Conservation (phyloP, 2,113 vertebrate species). For the Coregonus clupeaformis region DNA sequence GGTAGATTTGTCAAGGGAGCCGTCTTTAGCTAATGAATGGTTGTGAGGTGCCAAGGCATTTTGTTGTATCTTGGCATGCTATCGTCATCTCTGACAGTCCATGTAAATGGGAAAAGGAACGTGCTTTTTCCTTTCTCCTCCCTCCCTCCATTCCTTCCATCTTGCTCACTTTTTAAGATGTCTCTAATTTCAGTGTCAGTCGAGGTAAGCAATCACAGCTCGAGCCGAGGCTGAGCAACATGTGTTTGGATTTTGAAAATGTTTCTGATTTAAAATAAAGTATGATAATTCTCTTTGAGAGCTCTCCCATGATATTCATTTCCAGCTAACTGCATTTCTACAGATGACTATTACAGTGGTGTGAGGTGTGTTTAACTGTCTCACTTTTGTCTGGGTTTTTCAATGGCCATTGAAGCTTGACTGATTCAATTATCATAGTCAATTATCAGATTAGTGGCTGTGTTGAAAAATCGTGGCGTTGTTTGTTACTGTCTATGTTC, state of each 20-base stretch:
- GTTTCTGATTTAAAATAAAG: constrained; percentile 50
- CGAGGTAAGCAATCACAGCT: constrained; percentile 4
- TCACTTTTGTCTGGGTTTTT: constrained; percentile 2
- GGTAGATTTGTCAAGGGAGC: too few relatives aligned
- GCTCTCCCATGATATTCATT: constrained; percentile 37
- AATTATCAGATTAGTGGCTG: constrained; percentile 24
- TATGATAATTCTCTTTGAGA: constrained; percentile 32
- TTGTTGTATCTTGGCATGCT: constrained; percentile 7
- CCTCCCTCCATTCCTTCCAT: constrained; percentile 3
- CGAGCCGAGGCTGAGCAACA: constrained; percentile 13
- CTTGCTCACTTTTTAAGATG: constrained; percentile 14
- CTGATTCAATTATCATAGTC: constrained; percentile 16
- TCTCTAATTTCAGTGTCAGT: constrained; percentile 12
- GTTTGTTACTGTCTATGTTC: too few relatives aligned
- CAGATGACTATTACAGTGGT: constrained; percentile 48
- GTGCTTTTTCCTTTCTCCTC: background rate
- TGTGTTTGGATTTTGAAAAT: constrained; percentile 44
- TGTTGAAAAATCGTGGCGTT: too few relatives aligned
- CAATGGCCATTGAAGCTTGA: constrained; percentile 24
- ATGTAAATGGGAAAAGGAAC: background rate
- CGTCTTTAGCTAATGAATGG: constrained; percentile 37
- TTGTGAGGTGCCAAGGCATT: constrained; percentile 29
- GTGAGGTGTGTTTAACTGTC: constrained; percentile 23
- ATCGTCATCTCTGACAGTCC: constrained; percentile 14
- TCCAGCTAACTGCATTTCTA: constrained; percentile 24